phyloP scores from a whole-genome alignment of 2,797 vertebrate genomes.

The Falco biarmicus region DNA sequence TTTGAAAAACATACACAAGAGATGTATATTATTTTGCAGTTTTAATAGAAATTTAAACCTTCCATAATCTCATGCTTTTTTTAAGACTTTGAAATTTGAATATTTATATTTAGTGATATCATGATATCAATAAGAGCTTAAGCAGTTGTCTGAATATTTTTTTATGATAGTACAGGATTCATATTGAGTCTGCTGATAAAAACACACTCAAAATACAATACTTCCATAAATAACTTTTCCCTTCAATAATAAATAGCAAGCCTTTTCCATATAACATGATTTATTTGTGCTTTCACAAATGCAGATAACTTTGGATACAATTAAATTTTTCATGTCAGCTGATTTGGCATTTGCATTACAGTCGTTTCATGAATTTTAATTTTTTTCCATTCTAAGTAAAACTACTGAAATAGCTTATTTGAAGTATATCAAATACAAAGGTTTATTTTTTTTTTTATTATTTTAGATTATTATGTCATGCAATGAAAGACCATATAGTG shows the following conservation, averaged over 20 bases:
- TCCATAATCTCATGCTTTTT: not conserved
- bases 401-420: not conserved
- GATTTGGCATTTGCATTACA: not conserved
- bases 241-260: not conserved
- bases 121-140: not conserved
- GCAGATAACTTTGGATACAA: not conserved
- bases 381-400: not conserved
- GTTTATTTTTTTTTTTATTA: constrained; percentile 9
- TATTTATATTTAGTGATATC: not conserved
- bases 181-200: not conserved
- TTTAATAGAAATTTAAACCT: not conserved
- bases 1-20: not conserved
- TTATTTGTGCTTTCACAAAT: not conserved
- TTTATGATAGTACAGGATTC: not conserved
- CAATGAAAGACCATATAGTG: constrained; percentile 99
- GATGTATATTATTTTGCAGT: not conserved
- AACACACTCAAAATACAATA: not conserved
- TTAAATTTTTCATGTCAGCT: not conserved
- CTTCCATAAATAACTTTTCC: not conserved
- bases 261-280: not conserved
- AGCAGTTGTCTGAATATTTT: not conserved
- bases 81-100: not conserved
- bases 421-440: not conserved
- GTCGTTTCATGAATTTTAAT: not conserved
- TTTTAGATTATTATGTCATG: constrained; percentile 92